Conservation (phyloP, 2,113 vertebrate species). For the Heterocephalus glaber region DNA sequence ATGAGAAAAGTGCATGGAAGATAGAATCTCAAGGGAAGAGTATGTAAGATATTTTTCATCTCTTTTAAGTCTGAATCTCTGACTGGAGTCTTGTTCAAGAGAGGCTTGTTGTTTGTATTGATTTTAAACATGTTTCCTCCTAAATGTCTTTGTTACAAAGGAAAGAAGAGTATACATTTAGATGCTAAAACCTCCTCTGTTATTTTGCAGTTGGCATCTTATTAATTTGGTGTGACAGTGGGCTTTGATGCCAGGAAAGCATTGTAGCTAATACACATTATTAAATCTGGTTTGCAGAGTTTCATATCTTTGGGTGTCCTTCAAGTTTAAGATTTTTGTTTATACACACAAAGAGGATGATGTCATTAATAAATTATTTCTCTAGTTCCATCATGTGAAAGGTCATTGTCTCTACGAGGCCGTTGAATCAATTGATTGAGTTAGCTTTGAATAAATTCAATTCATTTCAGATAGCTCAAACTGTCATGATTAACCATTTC, state of each 20-base stretch:
- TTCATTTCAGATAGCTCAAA: slow-evolving; percentile 37
- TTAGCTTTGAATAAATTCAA: slow-evolving; percentile 56
- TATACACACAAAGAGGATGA: slow-evolving; percentile 34
- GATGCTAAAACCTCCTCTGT: background rate
- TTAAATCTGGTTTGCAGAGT: background rate
- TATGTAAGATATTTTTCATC: background rate
- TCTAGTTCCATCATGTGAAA: slow-evolving; percentile 11
- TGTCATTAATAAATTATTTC: slow-evolving; percentile 55
- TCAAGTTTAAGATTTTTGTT: slow-evolving; percentile 46
- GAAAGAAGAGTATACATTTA: background rate
- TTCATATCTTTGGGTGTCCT: background rate
- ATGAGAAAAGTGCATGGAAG: slow-evolving; percentile 21
- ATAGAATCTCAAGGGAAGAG: background rate
- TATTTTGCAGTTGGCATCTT: background rate
- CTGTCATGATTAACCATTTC: background rate
- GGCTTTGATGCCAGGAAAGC: background rate
- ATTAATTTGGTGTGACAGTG: slow-evolving; percentile 24
- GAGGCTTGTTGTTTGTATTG: slow-evolving; percentile 18
- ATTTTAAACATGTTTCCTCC: slow-evolving; percentile 17
- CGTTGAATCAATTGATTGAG: slow-evolving; percentile 27
- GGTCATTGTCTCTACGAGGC: background rate
- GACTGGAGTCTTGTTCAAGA: background rate
- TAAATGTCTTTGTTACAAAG: background rate
- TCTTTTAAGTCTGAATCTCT: background rate
- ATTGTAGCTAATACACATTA: background rate